Conservation (phyloP, 64 coral and sea anemone genomes). For the Hydrozoanthus tunicans region DNA sequence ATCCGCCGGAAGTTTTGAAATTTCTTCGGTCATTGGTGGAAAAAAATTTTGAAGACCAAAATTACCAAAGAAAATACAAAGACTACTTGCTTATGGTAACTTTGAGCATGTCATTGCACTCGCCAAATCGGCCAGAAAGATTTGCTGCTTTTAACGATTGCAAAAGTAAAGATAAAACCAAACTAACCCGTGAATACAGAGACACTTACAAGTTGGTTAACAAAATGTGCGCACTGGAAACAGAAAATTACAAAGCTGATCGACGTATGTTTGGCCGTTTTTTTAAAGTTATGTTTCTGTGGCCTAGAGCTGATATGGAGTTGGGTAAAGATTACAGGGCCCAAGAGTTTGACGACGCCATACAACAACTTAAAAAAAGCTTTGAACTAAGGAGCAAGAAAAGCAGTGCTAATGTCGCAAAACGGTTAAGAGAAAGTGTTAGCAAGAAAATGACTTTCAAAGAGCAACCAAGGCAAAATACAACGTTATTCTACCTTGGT, state of each 20-base stretch:
- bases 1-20: background rate
- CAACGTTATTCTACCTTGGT: constrained; percentile 64
- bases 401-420: background rate
- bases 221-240: constrained; percentile 1
- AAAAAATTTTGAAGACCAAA: constrained; percentile 18
- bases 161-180: background rate
- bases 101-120: constrained; percentile 57
- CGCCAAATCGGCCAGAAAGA: background rate
- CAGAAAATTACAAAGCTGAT: background rate
- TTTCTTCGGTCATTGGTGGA: constrained; percentile 3
- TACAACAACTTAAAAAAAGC: background rate
- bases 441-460: constrained; percentile 62
- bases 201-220: constrained; percentile 36
- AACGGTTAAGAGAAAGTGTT: constrained; percentile 37
- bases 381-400: constrained; percentile 39
- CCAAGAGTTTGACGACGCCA: constrained; percentile 47
- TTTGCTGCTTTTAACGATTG: background rate
- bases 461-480: constrained; percentile 25
- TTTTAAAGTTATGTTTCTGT: constrained; percentile 73
- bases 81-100: constrained; percentile 56
- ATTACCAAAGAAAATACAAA: constrained; percentile 7
- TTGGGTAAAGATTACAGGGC: constrained; percentile 21
- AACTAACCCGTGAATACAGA: constrained; percentile 26
- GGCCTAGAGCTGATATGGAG: constrained; percentile 54
- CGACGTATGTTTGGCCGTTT: constrained; percentile 47